Percentiles rank a stretch among this genome's conserved stretches.
These are phyloP conservation scores for Poecilus cupreus DNA, from an alignment of 2,888 invertebrate species.

Conservation along the genomic window DNA sequence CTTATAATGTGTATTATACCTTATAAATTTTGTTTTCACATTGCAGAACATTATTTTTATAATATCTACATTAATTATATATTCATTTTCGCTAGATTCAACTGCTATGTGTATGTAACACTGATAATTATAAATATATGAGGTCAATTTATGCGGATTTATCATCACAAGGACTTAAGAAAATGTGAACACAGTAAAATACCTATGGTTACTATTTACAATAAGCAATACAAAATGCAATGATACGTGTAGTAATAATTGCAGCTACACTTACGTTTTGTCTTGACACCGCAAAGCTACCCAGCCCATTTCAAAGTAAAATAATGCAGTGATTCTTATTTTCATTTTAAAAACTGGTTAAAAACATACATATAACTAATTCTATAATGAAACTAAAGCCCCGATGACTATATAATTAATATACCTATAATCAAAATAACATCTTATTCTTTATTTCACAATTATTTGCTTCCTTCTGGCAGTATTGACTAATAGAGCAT, in stretches of 20 bases:
- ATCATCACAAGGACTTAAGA: neutral
- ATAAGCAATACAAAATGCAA: slow-evolving; percentile 22
- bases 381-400: neutral
- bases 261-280: neutral
- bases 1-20: neutral
- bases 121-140: slow-evolving; percentile 27
- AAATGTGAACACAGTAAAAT: slow-evolving; percentile 37
- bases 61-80: slow-evolving; percentile 22
- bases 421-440: neutral
- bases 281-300: neutral
- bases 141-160: slow-evolving; percentile 7
- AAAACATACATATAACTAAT: neutral
- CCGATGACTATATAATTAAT: neutral
- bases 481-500: neutral
- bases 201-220: slow-evolving; percentile 13
- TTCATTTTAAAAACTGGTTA: neutral
- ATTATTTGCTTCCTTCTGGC: neutral
- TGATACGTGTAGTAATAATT: slow-evolving; percentile 22
- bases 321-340: too few relatives aligned
- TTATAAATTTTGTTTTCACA: neutral
- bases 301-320: neutral
- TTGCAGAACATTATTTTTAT: neutral
- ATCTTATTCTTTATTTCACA: neutral
- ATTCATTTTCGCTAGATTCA: slow-evolving; percentile 14
- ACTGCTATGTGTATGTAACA: slow-evolving; percentile 18